Base-by-base conservation (phyloP, 2,797 vertebrate genomes). In the Coluber constrictor region DNA sequence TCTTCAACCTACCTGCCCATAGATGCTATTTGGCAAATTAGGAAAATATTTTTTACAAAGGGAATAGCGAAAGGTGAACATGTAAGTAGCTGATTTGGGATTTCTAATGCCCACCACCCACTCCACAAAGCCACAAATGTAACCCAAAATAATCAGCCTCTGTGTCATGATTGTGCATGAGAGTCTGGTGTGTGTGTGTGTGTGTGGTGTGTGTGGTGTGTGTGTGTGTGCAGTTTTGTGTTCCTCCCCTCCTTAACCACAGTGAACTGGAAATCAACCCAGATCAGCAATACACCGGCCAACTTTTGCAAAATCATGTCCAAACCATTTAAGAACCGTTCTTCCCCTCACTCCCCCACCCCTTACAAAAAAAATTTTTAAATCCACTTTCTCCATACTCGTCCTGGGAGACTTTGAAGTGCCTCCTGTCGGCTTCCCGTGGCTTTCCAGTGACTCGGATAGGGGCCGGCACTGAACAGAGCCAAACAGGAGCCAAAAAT, bases 181-280 rank as follows among this genome's bases (percentile, higher is more conserved):
- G 60, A 4, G 43, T 47, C 43, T 25, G 59, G 3, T 56, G 20
- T 23, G 59, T 23, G n/a, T n/a, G n/a, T n/a, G n/a, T n/a, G n/a
- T n/a, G n/a, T n/a, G n/a, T n/a, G n/a, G n/a, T n/a, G n/a, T n/a
- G n/a, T n/a, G n/a, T n/a, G n/a, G n/a, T n/a, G 27, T 59, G 56
- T 59, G 59, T 20, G 59, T 60, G 0, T 29, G 27, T 29, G 11
- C 61, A 13, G 1, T 63, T 66, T 15, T 51, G 25, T 60, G 70
- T 60, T 54, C 61, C 91, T 37, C n/a, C n/a, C 23, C 32, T 90
- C 63, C 79, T 23, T 56, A 92, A 90, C 92, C 88, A 92, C 79
- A 86, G 66, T n/a, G 51, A 92, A 10, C 51, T 92, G 92, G 88
- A 87, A 87, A 55, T 16, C 4, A 8, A 55, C 88, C 88, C 88